Evolutionary conservation across 1,140 invertebrate species (phyloP), one percentile per base, ranked within the genome.

Genomic region (Bombyx mandarina): DNA sequence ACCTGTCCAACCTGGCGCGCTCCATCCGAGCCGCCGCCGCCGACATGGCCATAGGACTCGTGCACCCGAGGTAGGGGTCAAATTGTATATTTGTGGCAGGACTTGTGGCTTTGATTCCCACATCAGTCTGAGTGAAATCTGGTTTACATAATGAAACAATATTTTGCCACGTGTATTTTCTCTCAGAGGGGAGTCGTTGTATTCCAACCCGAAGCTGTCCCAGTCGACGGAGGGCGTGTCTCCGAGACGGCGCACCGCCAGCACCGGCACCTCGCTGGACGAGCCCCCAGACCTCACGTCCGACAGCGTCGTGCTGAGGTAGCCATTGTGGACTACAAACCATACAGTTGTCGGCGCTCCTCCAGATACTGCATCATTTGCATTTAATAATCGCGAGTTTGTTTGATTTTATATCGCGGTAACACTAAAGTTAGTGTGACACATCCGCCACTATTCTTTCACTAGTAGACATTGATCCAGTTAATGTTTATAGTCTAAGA

Each of bases 1-100:
- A 92, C 79, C 78, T 93, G 44, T 88, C 93, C 43, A 93, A 95
- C 68, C 89, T 97, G 54, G 93, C 94, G 5, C 90, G 91, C 45
- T 96, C 96, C 22, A 95, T 98, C 62, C 93, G 94, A 69, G 92
- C 93, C 54, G 97, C 97, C 47, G 97, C 97, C 9, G 95, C 95
- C 1, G 97, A 98, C 84, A 96, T 98, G 91, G 97, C 97, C 9
- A 93, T 95, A 55, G 96, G 95, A 35, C 90, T 98, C 50, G 96
- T 98, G 1, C 93, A 94, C 60, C 91, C 93, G 22, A 90, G 91
- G 84, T 88, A 2, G 4, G 26, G 26, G 26, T 35, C 26, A 35
- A 18, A 18, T 18, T 18, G 12, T 18, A 18, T 18, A 18, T 18
- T 18, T 18, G 12, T 18, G 12, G 12, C 12, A 18, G 12, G 12